Percentiles rank a stretch among this genome's conserved stretches.
Conservation (phyloP, 1,140 invertebrate species). For the Acromyrmex heyeri region DNA sequence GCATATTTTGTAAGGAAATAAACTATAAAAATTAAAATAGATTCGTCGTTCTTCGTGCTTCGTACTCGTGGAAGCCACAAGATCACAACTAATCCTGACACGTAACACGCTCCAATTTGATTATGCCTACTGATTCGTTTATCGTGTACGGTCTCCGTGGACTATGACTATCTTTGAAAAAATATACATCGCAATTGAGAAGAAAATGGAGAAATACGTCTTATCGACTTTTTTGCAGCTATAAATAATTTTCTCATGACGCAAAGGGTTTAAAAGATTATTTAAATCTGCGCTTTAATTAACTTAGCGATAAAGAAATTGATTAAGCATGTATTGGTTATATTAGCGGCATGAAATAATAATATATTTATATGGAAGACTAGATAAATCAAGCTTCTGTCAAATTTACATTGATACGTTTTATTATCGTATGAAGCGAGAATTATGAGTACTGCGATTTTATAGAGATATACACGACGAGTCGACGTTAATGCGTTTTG, state of each 20-base stretch:
- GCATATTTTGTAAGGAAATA: neutral
- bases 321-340: constrained; percentile 7
- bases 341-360: neutral
- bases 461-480: neutral
- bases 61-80: constrained; percentile 10
- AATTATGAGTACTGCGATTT: neutral
- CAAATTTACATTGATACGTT: constrained; percentile 18
- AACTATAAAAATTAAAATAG: neutral
- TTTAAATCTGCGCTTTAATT: constrained; percentile 4
- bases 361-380: neutral
- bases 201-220: neutral
- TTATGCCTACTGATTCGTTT: constrained; percentile 38
- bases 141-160: constrained; percentile 1
- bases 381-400: neutral
- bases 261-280: neutral
- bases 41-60: neutral
- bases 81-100: neutral
- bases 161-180: neutral
- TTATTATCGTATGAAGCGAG: neutral
- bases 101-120: constrained; percentile 38
- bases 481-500: constrained; percentile 28
- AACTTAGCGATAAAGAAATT: neutral
- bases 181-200: neutral
- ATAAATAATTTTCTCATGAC: neutral
- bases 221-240: neutral